A percentile compares a stretch with the other conserved stretches of the same genome.
Conservation (phyloP, 2,797 vertebrate species). For the Takifugu rubripes region DNA sequence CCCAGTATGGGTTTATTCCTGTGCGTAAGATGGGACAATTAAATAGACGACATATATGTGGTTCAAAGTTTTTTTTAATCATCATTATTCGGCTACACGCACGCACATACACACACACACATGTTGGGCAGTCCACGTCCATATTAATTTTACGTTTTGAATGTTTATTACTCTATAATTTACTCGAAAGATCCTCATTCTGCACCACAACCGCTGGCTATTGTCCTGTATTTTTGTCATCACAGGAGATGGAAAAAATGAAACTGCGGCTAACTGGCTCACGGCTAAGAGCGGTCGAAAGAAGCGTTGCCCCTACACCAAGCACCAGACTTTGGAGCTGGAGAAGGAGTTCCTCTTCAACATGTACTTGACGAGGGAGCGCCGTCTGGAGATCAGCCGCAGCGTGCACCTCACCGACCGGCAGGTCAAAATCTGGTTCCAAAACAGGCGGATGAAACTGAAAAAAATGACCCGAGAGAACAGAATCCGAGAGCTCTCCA, state of each 20-base stretch:
- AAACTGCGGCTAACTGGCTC: conserved; percentile 91
- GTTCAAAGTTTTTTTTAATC: too few relatives aligned
- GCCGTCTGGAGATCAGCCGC: conserved; percentile 98
- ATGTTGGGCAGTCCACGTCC: neutral
- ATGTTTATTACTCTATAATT: neutral
- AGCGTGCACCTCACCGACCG: conserved; percentile 97
- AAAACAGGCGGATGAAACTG: conserved; percentile 99
- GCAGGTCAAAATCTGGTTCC: conserved; percentile 99
- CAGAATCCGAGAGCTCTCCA: conserved; percentile 94
- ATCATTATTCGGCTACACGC: too few relatives aligned
- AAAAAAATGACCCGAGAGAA: conserved; percentile 99
- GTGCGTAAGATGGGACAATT: too few relatives aligned
- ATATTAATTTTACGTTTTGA: neutral
- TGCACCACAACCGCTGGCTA: conserved; percentile 43
- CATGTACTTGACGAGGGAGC: conserved; percentile 99
- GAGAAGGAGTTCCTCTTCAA: conserved; percentile 99
- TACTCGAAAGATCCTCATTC: neutral
- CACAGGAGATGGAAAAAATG: conserved; percentile 85
- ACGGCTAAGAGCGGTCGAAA: conserved; percentile 96
- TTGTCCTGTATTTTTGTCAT: conserved; percentile 42
- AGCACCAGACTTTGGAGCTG: conserved; percentile 98
- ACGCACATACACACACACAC: too few relatives aligned
- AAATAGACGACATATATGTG: too few relatives aligned
- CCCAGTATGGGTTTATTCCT: too few relatives aligned
- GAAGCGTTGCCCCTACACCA: conserved; percentile 97